Evolutionary conservation across 2,888 invertebrate species (phyloP), one percentile per base, ranked within the genome.

Genomic region (Stenolophus ochropezus): DNA sequence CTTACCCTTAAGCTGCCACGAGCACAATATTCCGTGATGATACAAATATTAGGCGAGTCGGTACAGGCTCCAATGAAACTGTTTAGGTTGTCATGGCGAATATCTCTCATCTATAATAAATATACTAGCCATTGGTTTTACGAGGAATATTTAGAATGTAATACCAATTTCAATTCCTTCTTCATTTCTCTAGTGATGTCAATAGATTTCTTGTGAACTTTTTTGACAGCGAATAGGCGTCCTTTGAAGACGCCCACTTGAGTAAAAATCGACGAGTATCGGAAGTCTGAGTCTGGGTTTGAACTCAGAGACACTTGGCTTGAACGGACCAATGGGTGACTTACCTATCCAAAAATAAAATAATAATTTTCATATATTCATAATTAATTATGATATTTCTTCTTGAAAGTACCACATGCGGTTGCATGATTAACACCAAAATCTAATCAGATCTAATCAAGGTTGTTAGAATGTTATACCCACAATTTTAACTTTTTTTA

Each of bases 1-100:
- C 53, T 89, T 90, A 95, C 98, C 93, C 96, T 96, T 83, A 98
- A 92, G 87, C 97, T 97, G 76, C 97, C 97, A 83, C 97, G 92
- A 11, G 95, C 94, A 89, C 97, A 97, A 88, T 97, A 97, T 87
- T 96, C 95, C 0, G 96, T 96, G 73, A 97, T 92, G 84, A 97
- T 94, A 89, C 96, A 97, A 86, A 97, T 95, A 87, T 96, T 95
- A 0, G 97, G 96, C 1, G 96, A 94, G 86, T 97, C 97, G 11
- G 96, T 96, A 87, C 96, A 97, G 11, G 97, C 97, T 69, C 97
- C 97, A 83, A 97, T 95, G 87, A 97, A 97, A 11, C 96, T 95
- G 87, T 97, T 97, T 82, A 98, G 91, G 88, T 98, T 98, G 89
- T 97, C 97, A 87, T 98, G 97, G 16, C 96, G 93, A 83, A 97